These are phyloP conservation scores for Entomobrya proxima DNA, from an alignment of 2,888 invertebrate genomes.

Conservation along the genomic window DNA sequence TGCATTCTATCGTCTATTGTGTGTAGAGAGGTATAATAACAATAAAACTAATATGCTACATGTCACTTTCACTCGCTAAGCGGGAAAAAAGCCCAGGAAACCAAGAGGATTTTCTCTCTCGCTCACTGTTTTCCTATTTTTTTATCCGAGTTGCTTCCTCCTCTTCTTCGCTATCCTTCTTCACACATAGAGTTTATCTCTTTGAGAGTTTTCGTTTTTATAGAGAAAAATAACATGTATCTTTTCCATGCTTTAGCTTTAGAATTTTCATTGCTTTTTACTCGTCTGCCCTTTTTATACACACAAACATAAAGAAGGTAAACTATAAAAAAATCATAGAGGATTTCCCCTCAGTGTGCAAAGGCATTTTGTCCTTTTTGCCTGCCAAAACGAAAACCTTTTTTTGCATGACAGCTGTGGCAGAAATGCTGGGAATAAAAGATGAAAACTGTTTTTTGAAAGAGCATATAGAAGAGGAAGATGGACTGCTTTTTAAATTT, in stretches of 20 bases:
- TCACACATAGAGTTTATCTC: too few species aligned
- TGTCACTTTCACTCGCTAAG: conserved; percentile 11
- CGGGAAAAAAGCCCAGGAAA: too few species aligned
- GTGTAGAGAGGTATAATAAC: neutral
- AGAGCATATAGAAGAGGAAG: neutral
- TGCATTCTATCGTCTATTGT: conserved; percentile 24
- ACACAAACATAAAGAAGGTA: neutral
- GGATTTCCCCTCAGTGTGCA: neutral
- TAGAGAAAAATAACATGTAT: too few species aligned
- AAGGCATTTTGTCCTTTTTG: too few species aligned
- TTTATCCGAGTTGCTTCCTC: neutral
- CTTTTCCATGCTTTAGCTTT: neutral
- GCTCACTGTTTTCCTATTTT: too few species aligned
- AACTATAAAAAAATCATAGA: neutral
- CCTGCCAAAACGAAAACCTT: neutral
- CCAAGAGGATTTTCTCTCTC: conserved; percentile 13
- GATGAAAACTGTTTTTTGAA: neutral
- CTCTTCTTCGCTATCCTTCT: neutral
- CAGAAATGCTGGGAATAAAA: conserved; percentile 33
- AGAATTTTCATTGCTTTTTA: neutral
- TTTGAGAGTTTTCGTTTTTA: too few species aligned
- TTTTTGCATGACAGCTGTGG: conserved; percentile 26
- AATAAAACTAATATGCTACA: conserved; percentile 30
- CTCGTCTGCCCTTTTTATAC: too few species aligned
- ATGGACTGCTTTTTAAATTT: neutral